Evolutionary conservation across 2,888 invertebrate genomes (phyloP), one percentile per base, ranked within the genome.

Genomic region (Conistra vaccinii): DNA sequence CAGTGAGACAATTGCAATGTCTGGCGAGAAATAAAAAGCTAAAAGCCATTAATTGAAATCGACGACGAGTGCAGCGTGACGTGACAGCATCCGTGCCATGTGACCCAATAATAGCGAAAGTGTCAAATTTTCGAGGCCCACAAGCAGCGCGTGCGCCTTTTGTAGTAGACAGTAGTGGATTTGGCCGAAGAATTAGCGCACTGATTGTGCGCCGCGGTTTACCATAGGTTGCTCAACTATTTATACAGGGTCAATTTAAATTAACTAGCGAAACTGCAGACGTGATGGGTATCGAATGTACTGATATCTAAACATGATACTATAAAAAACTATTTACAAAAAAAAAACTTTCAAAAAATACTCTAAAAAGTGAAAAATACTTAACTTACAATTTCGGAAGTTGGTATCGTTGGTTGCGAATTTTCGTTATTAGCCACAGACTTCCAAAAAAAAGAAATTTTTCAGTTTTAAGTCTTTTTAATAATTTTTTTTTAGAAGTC

Each of bases 31-130:
- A 83, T 65, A 42, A 73, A 78, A 80, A 58, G 2, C 14, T 35
- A 61, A 51, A 79, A 39, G 26, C 35, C 39, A 80, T 70, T 74
- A 60, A 80, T 80, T 80, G 39, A 51, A 80, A 62, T 63, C 51
- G 55, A 57, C 26, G 60, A 53, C 35, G 45, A 48, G 26, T 35
- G 6, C 60, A n/a, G 32, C 32, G 58, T 69, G 74, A 70, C 67
- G 48, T 55, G 81, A 58, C 55, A 55, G 61, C 58, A 65, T 73
- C 57, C 51, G 42, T 65, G 62, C 12, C 45, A 32, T 51, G 55
- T 78, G 79, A 78, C 69, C 78, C 63, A 76, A 60, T 78, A 66
- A 53, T 14, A 79, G 55, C 77, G 82, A 67, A 78, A 83, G 82
- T 78, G 82, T 35, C 83, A 69, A 83, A 69, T 69, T 10, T 66